Base-by-base conservation (phyloP, 2,797 vertebrate species). In the Karalla daura region DNA sequence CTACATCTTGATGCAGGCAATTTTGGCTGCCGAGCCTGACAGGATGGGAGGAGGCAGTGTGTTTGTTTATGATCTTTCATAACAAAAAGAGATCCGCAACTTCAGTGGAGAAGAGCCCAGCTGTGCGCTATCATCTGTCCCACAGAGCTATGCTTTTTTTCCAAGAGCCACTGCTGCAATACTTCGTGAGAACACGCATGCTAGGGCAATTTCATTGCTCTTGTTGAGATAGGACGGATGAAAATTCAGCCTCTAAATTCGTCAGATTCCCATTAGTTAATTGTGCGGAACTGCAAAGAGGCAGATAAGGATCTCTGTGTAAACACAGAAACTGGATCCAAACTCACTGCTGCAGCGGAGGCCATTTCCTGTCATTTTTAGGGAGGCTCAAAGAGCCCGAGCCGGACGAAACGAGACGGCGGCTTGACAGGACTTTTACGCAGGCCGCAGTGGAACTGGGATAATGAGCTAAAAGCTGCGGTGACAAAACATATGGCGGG, bases 221-320 rank as follows among this genome's bases (percentile, higher is more conserved):
- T 56, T 36, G 54, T 52, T 67, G 55, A 70, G 70, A 69, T 3
- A 30, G 15, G 58, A n/a, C 0, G 30, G 44, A 71, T 64, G 33
- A 52, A 58, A 77, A 63, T 44, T 40, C 59, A 77, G 66, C 76
- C 78, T 86, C 80, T 83, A 78, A 88, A 88, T 90, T 70, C 79
- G 71, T 63, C 39, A 58, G 72, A 85, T 90, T 90, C 82, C 87
- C 81, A 68, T 84, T 69, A 81, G 78, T 55, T 83, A 90, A 91
- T 78, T 69, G 83, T 55, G 72, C 58, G 8, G 79, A 91, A 89
- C 80, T 69, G 74, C 53, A 56, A 51, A 33, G 64, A 0, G 43
- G 35, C 53, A 8, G 90, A 92, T 92, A 86, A 73, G 24, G 70
- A 92, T 91, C 87, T 86, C 32, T 70, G 39, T 45, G 54, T 80